Base-by-base conservation (phyloP, 2,888 invertebrate genomes). In the Spilosoma lubricipeda region DNA sequence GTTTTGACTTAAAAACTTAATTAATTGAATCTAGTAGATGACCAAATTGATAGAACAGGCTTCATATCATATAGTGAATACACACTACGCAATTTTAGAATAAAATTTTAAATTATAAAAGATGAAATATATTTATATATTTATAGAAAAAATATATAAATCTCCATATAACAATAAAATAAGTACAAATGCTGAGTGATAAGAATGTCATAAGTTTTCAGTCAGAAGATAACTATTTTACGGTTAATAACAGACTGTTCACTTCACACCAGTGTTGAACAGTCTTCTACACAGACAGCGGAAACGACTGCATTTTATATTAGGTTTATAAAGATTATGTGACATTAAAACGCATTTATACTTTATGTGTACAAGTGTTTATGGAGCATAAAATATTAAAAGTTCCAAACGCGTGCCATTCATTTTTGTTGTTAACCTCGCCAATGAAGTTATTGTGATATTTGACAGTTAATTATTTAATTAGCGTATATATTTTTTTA, bases 391-490 rank as follows among this genome's bases (percentile, higher is more conserved):
- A 13, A 15, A 59, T 7, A 59, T 30, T 27, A 30, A 1, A n/a
- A 67, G 27, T 20, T 39, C 9, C 39, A 56, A 78, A 48, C 5
- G 30, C 23, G 75, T 75, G 78, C 80, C 82, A 80, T 78, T 80
- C 39, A 68, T 56, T 56, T 70, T 70, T 76, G 59, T 71, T 30
- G 36, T 59, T 73, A 70, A 74, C 70, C 27, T 65, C 72, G 75
- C 79, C 78, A 78, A 75, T 72, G 77, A 74, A 72, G 78, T 64
- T 18, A 78, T 77, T 85, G 86, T 85, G 86, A 86, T 86, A 85
- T 79, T 80, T 70, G 45, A 65, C 39, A 45, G 4, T 78, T 45
- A 45, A 65, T 76, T 73, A 75, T 81, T 67, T 67, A 42, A 59
- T 59, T 70, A 71, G 23, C 45, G 45, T 65, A 39, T 39, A 5